Evolutionary conservation across 2,113 vertebrate genomes (phyloP), one percentile per base, ranked within the genome.

Genomic region (Corydoras sp.): DNA sequence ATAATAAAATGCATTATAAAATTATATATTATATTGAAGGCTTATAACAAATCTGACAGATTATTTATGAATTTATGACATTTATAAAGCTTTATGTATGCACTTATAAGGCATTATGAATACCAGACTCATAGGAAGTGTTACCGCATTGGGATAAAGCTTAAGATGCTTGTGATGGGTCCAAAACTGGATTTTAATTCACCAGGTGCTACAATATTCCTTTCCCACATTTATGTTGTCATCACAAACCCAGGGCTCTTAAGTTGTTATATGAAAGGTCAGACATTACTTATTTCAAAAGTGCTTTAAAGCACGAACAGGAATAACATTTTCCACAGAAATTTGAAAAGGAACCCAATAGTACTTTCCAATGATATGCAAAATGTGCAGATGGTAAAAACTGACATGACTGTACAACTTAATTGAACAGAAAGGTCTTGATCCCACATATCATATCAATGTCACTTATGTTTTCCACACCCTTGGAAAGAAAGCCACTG

Each of bases 291-390:
- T 29, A 48, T n/a, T 54, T 5, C 18, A 48, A 58, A 68, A 13
- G n/a, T 11, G 50, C 14, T 54, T 53, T 54, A 54, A 84, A 55
- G 18, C 31, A 14, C 29, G 9, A 55, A 62, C 15, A 3, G 62
- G 53, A 65, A 58, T 43, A 18, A 24, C 48, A 35, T 58, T 72
- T 72, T 65, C 32, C 62, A 74, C 11, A 54, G 3, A 49, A 67
- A 30, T 3, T 53, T 30, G 31, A 55, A 81, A 54, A 55, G 24
- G 48, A 66, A 76, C 84, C 58, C 32, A 75, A 66, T 72, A 73
- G 81, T 51, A 68, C 9, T 73, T 82, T 84, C 80, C 83, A 79
- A 76, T 62, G 76, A 80, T 81, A 82, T 76, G 79, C 81, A 85
- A 86, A 85, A 73, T 79, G 70, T 76, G 81, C 82, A 76, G 76